These are phyloP conservation scores for Eristalinus sepulchralis DNA, from an alignment of 2,888 invertebrate genomes.

Conservation along the genomic window DNA sequence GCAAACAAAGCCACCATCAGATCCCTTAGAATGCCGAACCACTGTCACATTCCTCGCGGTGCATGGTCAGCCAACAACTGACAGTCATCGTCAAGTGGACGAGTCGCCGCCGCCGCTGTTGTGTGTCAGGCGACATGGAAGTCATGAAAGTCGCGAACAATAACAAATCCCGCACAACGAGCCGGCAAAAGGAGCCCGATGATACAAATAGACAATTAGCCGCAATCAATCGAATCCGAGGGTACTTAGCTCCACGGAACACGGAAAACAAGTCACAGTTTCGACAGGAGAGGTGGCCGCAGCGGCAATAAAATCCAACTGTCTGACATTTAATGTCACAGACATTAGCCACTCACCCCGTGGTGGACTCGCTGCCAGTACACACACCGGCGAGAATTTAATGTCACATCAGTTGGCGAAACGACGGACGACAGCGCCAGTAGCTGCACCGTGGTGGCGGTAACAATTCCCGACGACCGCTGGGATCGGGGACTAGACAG, in stretches of 20 bases:
- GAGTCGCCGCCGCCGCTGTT: not conserved
- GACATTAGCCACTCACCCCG: conserved; percentile 68
- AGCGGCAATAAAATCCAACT: conserved; percentile 70
- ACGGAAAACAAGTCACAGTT: conserved; percentile 70
- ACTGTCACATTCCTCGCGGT: conserved; percentile 27
- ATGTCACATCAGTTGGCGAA: conserved; percentile 68
- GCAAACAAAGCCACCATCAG: not conserved
- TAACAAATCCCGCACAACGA: conserved; percentile 26
- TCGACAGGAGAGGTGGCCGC: conserved; percentile 71
- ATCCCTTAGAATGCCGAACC: conserved; percentile 31
- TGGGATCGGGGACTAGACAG: conserved; percentile 49
- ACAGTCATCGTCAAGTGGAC: not conserved
- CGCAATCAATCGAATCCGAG: conserved; percentile 70
- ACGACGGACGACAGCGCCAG: conserved; percentile 41
- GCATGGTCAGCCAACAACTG: conserved; percentile 44
- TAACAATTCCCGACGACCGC: conserved; percentile 31
- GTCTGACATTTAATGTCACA: conserved; percentile 70
- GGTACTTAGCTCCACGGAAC: conserved; percentile 67
- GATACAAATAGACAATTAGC: conserved; percentile 71
- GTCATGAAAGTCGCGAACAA: conserved; percentile 47
- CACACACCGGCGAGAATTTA: conserved; percentile 66
- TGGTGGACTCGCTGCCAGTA: conserved; percentile 24
- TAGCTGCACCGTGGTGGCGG: conserved; percentile 16
- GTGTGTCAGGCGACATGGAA: conserved; percentile 15
- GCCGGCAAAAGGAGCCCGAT: conserved; percentile 50